Percentiles rank a stretch among this genome's conserved stretches.
Evolutionary conservation across 1,140 invertebrate genomes (phyloP).

Genomic region (Eumaeus atala): DNA sequence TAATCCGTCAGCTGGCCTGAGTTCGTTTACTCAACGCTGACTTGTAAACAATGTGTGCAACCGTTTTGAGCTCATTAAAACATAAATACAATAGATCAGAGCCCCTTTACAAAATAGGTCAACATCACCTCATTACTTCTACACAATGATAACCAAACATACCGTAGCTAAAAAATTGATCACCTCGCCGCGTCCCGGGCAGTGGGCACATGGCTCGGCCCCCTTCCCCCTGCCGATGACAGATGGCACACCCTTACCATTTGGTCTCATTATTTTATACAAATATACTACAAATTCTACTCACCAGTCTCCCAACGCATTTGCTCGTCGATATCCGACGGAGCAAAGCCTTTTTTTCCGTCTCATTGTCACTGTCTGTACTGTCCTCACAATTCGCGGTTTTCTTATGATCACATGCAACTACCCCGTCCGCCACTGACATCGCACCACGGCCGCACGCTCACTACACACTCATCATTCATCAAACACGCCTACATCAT

Average conservation of each 20-base stretch:
- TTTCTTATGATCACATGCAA: constrained; percentile 39
- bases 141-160: constrained; percentile 29
- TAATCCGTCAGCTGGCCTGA: neutral
- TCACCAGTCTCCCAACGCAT: constrained; percentile 63
- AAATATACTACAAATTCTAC: constrained; percentile 20
- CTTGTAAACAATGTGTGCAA: neutral
- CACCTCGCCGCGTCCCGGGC: constrained; percentile 42
- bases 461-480: constrained; percentile 41
- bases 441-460: constrained; percentile 53
- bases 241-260: constrained; percentile 51
- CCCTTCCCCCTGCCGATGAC: constrained; percentile 33
- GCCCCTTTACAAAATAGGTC: constrained; percentile 37
- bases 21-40: neutral
- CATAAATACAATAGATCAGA: constrained; percentile 1
- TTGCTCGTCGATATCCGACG: constrained; percentile 65
- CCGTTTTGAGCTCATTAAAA: constrained; percentile 5
- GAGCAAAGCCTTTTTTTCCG: constrained; percentile 50
- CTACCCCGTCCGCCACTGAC: constrained; percentile 46
- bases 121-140: constrained; percentile 28
- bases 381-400: constrained; percentile 49
- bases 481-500: constrained; percentile 65
- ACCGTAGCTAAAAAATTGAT: constrained; percentile 40
- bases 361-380: constrained; percentile 66
- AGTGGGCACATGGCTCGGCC: constrained; percentile 33
- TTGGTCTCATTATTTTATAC: neutral